Percentiles rank a stretch among this genome's conserved stretches.
Evolutionary conservation across 1,140 invertebrate species (phyloP).

Genomic region (Harpegnathos saltator): DNA sequence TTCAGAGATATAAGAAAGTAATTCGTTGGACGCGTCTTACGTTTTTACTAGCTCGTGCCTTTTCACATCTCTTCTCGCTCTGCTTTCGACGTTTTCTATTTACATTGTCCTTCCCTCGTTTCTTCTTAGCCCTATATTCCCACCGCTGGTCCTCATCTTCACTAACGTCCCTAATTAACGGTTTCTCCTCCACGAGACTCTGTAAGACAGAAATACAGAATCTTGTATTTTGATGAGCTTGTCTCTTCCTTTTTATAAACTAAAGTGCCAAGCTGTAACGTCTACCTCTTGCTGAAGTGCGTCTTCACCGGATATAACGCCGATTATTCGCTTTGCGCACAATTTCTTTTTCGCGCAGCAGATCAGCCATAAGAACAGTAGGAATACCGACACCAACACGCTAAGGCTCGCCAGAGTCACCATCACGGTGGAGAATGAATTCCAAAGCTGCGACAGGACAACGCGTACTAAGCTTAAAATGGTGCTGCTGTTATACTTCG

Average conservation of each 20-base stretch:
- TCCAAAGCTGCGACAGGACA: constrained; percentile 28
- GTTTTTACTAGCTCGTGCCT: constrained; percentile 22
- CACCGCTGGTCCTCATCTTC: constrained; percentile 56
- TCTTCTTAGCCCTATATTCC: constrained; percentile 49
- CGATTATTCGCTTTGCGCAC: constrained; percentile 7
- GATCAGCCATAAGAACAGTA: constrained; percentile 10
- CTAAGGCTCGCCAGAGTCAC: constrained; percentile 41
- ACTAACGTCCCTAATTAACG: constrained; percentile 27
- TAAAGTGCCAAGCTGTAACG: background rate
- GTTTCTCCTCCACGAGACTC: constrained; percentile 19
- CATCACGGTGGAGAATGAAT: constrained; percentile 44
- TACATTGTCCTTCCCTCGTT: constrained; percentile 38
- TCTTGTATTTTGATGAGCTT: background rate
- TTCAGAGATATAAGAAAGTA: background rate
- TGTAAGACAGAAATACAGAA: constrained; percentile 29
- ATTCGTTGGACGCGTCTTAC: background rate
- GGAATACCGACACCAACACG: constrained; percentile 17
- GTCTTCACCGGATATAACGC: background rate
- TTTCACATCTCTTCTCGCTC: constrained; percentile 27
- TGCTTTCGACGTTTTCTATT: constrained; percentile 46
- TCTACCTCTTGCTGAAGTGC: constrained; percentile 29
- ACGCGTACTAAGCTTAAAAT: background rate
- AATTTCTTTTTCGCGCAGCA: constrained; percentile 46
- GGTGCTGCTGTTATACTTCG: no score
- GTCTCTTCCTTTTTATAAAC: background rate